Base-by-base conservation (phyloP, 2,797 vertebrate species). In the Syngnathus rostellatus region DNA sequence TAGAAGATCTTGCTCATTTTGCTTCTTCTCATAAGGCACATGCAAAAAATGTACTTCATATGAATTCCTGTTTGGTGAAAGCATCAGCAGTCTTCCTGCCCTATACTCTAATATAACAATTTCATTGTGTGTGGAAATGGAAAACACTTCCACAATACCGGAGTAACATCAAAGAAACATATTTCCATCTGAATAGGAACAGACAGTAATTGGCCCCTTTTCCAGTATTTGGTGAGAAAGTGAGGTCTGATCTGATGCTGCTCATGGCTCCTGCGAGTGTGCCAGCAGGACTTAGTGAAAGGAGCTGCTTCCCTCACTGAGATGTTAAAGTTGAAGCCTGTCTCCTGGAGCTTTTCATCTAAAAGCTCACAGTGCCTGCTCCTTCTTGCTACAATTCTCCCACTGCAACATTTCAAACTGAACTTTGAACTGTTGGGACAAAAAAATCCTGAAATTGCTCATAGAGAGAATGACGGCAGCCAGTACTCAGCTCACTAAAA, bases 321-420 rank as follows among this genome's bases (percentile, higher is more conserved):
- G 63, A 64, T 11, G 48, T 64, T 53, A 50, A 54, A 64, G 63
- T 53, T 64, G 48, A 50, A 53, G 37, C 10, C 19, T 51, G 66
- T 39, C 57, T 50, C 66, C 57, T 39, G 37, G 58, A 67, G 66
- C 66, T 62, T 62, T 67, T 67, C 66, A 64, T 53, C 50, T 23
- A 54, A 54, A 50, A 51, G 63, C 63, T 51, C 31, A 39, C 63
- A 39, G 63, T 41, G 50, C 48, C 45, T 53, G 63, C 63, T 64
- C 31, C 12, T 37, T 64, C 50, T 54, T 40, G 19, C 19, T 51
- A 31, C 31, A 51, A 51, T 50, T 7, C 8, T n/a, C 60, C 25
- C 16, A 31, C 62, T 51, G 62, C 46, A 51, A 38, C 31, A 64
- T 64, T 51, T 48, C 45, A 64, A 51, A 64, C 16, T 38, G 46